Base-by-base conservation (phyloP, 2,113 vertebrate species). In the Recurvirostra avosetta region DNA sequence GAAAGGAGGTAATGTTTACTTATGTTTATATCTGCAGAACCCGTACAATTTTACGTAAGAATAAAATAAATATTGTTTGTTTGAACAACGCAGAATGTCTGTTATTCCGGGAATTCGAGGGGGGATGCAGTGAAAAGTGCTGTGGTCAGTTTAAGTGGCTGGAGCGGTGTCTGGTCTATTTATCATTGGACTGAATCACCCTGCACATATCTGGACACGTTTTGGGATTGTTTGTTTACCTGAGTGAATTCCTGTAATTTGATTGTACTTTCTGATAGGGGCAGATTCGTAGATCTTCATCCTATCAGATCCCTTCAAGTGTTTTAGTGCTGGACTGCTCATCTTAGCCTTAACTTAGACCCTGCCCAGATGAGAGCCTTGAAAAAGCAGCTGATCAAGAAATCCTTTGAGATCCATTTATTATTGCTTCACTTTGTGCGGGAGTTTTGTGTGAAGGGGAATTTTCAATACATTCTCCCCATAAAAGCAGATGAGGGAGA, bases 31-130 rank as follows among this genome's bases (percentile, higher is more conserved):
- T 94, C 92, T 94, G 86, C 80, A 90, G 67, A 76, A 56, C 62
- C 66, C 0, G 11, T 63, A 21, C 70, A 79, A 78, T 94, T 94
- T 96, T 95, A 94, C 66, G 75, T 96, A 97, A 96, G 96, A 96
- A 94, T 90, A 96, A 91, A 97, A 96, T 82, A 96, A 97, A 97
- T 95, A 91, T 27, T 72, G 76, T 71, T 89, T 80, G 79, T 94
- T 93, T 95, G 88, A 91, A 72, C 80, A 92, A 56, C 4, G 0
- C 83, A 96, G 92, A 94, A 91, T 81, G 86, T 72, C 97, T 92
- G 91, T 91, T 78, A 89, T 88, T 89, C 97, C 0, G 0, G 30
- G 94, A 97, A 95, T 95, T 78, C 0, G 1, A 5, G 13, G 49
- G 6, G 26, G 52, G 12, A 34, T 12, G 49, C 45, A 88, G 65